Evolutionary conservation across 2,797 vertebrate species (phyloP), one percentile per base, ranked within the genome.

Genomic region (Sebastes variabilis): DNA sequence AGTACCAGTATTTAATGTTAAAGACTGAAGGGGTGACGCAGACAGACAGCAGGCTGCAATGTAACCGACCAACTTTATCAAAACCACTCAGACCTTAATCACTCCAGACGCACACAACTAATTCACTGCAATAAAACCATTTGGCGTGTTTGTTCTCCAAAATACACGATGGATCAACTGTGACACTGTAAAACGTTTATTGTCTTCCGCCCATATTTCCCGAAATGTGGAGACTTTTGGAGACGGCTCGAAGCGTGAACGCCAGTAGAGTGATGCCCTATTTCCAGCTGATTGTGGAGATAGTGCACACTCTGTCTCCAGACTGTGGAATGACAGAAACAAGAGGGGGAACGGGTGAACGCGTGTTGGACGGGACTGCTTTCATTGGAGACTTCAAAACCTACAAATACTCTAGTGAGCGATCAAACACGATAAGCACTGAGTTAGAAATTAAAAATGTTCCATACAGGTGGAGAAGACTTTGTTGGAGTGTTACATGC

Each of bases 211-310:
- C 83, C 89, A 87, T 67, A 88, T 88, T 92, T 91, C 82, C 86
- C 66, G 25, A 84, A 89, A 89, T 77, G 61, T 59, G 76, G 58
- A 88, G 75, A 64, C 75, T 74, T 79, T 82, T 89, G 86, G 87
- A 90, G 74, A 49, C 29, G 8, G 49, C 75, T 87, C 18, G 49
- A 83, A 87, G 88, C 22, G 10, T 82, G 73, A 81, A 81, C 3
- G 82, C 90, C 89, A 89, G 81, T 34, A 34, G 25, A 89, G 78
- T 49, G 70, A 79, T 73, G 84, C 87, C 60, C 79, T 67, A 73
- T 77, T 89, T 90, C 86, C 82, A 91, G 80, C 75, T 81, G 87
- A 90, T 87, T 75, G 72, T 69, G 49, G 71, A 86, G 86, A 92
- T 90, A 81, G 60, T 69, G 76, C 60, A 64, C 69, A 66, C 60